Base-by-base conservation (phyloP, 2,888 invertebrate genomes). In the Nomada goodeniana region DNA sequence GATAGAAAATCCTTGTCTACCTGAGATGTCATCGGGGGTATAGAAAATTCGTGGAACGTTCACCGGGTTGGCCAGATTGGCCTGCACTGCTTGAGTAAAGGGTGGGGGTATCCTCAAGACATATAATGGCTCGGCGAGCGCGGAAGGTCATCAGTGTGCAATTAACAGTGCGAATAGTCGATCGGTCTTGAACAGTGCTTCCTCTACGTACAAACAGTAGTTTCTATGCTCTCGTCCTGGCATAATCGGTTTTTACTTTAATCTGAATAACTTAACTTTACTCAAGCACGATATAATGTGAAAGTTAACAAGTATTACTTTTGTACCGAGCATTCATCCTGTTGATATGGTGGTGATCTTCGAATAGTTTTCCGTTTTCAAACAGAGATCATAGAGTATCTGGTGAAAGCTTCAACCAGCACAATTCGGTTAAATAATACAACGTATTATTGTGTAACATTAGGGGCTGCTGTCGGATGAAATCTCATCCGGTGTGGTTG, bases 401-500 rank as follows among this genome's bases (percentile, higher is more conserved):
- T 36, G 36, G 7, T 7, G 36, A 36, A 36, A 36, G 7, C 36
- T 36, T 36, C 7, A 36, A 36, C 36, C 36, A 63, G 18, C 53
- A 59, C 15, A 7, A 52, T 13, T n/a, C 18, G 36, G 7, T 36
- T 53, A 61, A n/a, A 23, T 7, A 20, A 42, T 44, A 23, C 26
- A 23, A 18, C 63, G 26, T 18, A 36, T n/a, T 26, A 2, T 18
- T 20, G 59, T 13, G n/a, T 18, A 18, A 44, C 15, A 42, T 59
- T 68, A 61, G 82, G 84, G 88, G 87, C 82, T 81, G 86, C 84
- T 91, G 88, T 91, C 86, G 90, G 92, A 88, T 91, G 90, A 67
- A 87, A 91, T 92, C 90, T 85, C 60, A 77, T 87, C 88, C 91
- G 92, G 92, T 92, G 86, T 79, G 89, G 88, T 71, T 73, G 75